Evolutionary conservation across 2,888 invertebrate genomes (phyloP).

Genomic region (Lottia scabra): DNA sequence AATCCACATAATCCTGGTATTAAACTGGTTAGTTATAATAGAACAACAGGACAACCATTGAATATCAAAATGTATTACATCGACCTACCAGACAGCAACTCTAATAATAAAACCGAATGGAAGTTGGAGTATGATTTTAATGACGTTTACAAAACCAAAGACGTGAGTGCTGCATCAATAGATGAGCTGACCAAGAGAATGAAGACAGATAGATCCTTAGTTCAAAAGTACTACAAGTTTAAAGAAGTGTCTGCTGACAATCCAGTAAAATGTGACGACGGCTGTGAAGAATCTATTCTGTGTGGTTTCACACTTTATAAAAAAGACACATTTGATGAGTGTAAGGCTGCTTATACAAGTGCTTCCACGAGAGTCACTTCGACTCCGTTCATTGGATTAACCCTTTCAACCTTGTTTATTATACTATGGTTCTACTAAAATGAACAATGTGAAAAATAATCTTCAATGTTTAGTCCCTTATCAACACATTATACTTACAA

Average conservation of each 20-base stretch:
- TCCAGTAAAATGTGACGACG: neutral
- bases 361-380: too few species aligned
- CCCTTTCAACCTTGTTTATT: too few species aligned
- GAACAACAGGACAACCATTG: conserved; percentile 76
- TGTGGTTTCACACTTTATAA: neutral
- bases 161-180: conserved; percentile 83
- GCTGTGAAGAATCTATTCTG: neutral
- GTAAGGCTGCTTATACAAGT: neutral
- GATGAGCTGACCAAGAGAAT: conserved; percentile 75
- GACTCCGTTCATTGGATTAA: too few species aligned
- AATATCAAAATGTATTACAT: conserved; percentile 92
- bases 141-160: conserved; percentile 80
- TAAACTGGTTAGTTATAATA: conserved; percentile 90
- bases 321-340: neutral
- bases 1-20: conserved; percentile 85
- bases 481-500: too few species aligned
- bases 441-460: too few species aligned
- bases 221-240: conserved; percentile 33
- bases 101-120: conserved; percentile 82
- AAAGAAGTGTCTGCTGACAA: conserved; percentile 31
- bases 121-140: conserved; percentile 86
- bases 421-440: too few species aligned
- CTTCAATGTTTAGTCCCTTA: too few species aligned
- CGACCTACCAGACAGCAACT: conserved; percentile 78
- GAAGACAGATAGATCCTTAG: conserved; percentile 22